These are phyloP conservation scores for Paramormyrops hopkinsi DNA, from an alignment of 2,797 vertebrate genomes.

Conservation along the genomic window DNA sequence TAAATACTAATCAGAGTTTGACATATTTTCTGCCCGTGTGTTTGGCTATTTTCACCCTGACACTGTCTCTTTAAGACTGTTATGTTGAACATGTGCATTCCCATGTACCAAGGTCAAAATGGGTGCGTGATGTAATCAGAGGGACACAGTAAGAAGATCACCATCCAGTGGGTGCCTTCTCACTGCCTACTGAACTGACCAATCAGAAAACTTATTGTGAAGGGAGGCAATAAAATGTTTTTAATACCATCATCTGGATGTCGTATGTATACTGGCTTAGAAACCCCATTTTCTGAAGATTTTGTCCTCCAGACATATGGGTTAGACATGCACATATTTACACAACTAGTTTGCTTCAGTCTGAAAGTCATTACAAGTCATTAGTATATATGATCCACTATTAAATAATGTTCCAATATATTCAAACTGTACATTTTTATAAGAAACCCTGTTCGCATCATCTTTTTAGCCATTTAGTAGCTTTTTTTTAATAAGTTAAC, in stretches of 20 bases:
- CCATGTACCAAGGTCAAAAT: slow-evolving; percentile 37
- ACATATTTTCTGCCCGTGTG: background rate
- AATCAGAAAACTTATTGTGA: slow-evolving; percentile 28
- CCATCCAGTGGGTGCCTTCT: slow-evolving; percentile 27
- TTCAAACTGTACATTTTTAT: background rate
- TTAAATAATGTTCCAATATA: background rate
- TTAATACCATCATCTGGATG: background rate
- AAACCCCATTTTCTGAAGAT: background rate
- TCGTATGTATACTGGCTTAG: background rate
- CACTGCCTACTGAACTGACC: slow-evolving; percentile 22
- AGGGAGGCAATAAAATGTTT: background rate
- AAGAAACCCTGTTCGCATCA: background rate
- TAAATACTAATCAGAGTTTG: background rate
- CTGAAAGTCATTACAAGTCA: background rate
- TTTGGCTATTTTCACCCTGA: background rate
- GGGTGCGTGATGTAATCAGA: background rate
- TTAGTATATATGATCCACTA: background rate
- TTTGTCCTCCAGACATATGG: background rate
- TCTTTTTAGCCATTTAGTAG: background rate
- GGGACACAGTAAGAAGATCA: background rate
- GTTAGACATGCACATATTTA: background rate
- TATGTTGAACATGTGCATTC: slow-evolving; percentile 14
- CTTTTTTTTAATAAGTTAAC: background rate
- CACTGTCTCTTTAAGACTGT: slow-evolving; percentile 16
- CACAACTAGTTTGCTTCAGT: background rate